phyloP scores from a whole-genome alignment of 2,888 invertebrate genomes.

The Melieria omissa region DNA sequence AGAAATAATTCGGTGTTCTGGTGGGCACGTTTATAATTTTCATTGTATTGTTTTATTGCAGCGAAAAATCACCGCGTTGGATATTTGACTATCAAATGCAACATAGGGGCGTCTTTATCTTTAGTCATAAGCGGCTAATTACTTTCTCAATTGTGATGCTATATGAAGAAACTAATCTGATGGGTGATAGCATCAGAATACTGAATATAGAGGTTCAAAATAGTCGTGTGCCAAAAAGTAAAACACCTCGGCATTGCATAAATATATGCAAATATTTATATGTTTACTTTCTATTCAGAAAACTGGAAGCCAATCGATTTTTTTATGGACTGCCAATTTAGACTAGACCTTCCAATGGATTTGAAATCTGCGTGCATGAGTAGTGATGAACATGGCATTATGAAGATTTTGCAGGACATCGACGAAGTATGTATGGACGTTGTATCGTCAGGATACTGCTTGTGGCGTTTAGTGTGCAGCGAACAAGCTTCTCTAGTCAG shows the following conservation, averaged over 20 bases:
- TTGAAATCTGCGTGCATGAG: constrained; percentile 36
- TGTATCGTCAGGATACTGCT: constrained; percentile 33
- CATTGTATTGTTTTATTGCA: constrained; percentile 20
- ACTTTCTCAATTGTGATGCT: constrained; percentile 42
- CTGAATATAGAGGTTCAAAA: constrained; percentile 35
- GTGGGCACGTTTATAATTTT: background rate
- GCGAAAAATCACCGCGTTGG: constrained; percentile 49
- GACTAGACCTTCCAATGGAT: constrained; percentile 51
- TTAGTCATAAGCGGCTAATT: constrained; percentile 37
- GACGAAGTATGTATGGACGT: constrained; percentile 47
- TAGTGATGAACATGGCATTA: constrained; percentile 41
- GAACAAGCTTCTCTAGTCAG: constrained; percentile 46
- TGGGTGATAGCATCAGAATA: constrained; percentile 46
- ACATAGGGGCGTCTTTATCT: constrained; percentile 35
- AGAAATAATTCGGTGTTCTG: background rate
- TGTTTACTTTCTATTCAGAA: constrained; percentile 24
- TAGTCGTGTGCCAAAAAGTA: constrained; percentile 37
- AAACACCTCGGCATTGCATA: background rate
- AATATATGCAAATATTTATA: background rate
- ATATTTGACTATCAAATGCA: constrained; percentile 53
- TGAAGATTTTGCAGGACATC: constrained; percentile 46
- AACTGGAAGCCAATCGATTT: constrained; percentile 49
- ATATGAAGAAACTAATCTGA: constrained; percentile 46
- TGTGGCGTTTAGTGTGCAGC: constrained; percentile 43
- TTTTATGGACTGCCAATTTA: constrained; percentile 52